phyloP scores from a whole-genome alignment of 2,797 vertebrate genomes.

The Threskiornis aethiopicus region DNA sequence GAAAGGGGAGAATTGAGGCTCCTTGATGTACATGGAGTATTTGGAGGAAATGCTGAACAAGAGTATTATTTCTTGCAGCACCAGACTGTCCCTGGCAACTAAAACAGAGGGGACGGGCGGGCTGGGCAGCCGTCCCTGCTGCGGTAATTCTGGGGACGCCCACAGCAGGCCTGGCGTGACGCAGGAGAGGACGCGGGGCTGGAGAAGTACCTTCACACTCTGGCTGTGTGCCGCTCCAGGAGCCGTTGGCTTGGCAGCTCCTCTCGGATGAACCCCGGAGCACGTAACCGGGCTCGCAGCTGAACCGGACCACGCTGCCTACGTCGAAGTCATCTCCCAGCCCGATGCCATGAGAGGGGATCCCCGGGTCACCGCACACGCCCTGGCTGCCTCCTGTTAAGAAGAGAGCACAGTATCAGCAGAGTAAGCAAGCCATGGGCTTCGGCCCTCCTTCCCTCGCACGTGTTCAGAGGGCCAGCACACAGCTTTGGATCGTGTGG shows the following conservation, averaged over 20 bases:
- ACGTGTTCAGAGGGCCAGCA: fast-evolving
- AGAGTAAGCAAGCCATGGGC: fast-evolving
- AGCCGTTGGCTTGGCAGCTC: constrained; percentile 83
- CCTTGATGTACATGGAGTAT: fast-evolving
- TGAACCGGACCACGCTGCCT: constrained; percentile 86
- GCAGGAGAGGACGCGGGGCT: fast-evolving
- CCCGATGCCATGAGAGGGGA: constrained; percentile 91
- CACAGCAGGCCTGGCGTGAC: fast-evolving
- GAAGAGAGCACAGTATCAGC: not conserved
- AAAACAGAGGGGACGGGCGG: not conserved
- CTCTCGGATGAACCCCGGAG: constrained; percentile 90
- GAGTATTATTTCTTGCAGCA: fast-evolving
- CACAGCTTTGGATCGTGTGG: fast-evolving
- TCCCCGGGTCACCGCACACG: constrained; percentile 90
- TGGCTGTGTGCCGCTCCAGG: constrained; percentile 89
- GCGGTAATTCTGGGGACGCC: not conserved
- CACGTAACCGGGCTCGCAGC: constrained; percentile 90
- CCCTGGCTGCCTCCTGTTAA: constrained; percentile 84
- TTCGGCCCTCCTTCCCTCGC: not conserved
- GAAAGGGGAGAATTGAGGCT: not conserved
- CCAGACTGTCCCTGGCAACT: not conserved
- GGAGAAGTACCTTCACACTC: constrained; percentile 88
- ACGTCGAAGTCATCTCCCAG: constrained; percentile 87
- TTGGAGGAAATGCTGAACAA: not conserved
- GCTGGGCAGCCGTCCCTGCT: not conserved